Percentiles rank a stretch among this genome's conserved stretches.
Evolutionary conservation across 2,888 invertebrate genomes (phyloP).

Genomic region (Lasioglossum malachurum): DNA sequence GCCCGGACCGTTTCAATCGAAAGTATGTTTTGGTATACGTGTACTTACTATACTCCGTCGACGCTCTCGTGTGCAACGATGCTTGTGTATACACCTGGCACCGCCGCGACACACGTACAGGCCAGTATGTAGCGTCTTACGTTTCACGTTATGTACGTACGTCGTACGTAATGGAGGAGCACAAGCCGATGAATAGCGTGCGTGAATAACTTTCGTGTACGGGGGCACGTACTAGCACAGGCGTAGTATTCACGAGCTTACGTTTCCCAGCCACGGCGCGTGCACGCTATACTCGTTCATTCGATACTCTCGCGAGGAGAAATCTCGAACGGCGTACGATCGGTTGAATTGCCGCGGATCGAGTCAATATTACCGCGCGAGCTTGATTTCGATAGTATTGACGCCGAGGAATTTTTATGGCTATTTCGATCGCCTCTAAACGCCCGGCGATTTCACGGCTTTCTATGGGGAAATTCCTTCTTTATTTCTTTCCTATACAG

Average conservation of each 20-base stretch:
- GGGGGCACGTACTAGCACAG: slow-evolving; percentile 60
- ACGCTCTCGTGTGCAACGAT: slow-evolving; percentile 51
- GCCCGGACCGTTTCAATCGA: slow-evolving; percentile 26
- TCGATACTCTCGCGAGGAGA: slow-evolving; percentile 62
- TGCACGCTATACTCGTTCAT: slow-evolving; percentile 55
- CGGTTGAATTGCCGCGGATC: slow-evolving; percentile 42
- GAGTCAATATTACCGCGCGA: slow-evolving; percentile 52
- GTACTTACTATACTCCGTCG: slow-evolving; percentile 7
- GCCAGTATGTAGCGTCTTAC: slow-evolving; percentile 60
- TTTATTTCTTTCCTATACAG: no score
- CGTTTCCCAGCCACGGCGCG: slow-evolving; percentile 59
- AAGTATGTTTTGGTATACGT: slow-evolving; percentile 51
- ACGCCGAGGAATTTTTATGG: slow-evolving; percentile 24
- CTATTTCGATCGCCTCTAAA: not conserved
- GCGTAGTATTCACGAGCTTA: slow-evolving; percentile 57
- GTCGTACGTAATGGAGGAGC: slow-evolving; percentile 57
- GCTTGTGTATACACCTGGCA: slow-evolving; percentile 51
- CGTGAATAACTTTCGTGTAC: slow-evolving; percentile 65
- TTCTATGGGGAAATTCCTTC: not conserved
- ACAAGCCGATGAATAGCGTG: slow-evolving; percentile 62
- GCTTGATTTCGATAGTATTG: slow-evolving; percentile 35
- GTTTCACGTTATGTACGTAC: slow-evolving; percentile 57
- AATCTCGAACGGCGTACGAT: slow-evolving; percentile 48
- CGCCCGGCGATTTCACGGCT: not conserved
- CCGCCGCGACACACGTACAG: slow-evolving; percentile 42